Base-by-base conservation (phyloP, 2,888 invertebrate species). In the Serrognathus titanus region DNA sequence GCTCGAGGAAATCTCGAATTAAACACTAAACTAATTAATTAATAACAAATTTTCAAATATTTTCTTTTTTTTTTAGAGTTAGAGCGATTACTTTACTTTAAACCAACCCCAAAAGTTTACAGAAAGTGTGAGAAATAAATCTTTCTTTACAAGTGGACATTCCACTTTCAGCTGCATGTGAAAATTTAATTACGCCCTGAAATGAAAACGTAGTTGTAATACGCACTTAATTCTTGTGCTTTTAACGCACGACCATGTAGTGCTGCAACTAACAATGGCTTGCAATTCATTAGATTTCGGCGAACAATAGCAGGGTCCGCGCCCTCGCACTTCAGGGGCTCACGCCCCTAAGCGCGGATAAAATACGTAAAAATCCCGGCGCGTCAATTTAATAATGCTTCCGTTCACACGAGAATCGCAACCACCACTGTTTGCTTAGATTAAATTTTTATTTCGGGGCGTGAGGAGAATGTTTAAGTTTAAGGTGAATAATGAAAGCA, bases 331-430 rank as follows among this genome's bases (percentile, higher is more conserved):
- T 65, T 61, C 61, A 65, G 65, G 63, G 64, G 56, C 56, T 59
- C 56, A 54, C 63, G 52, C 63, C 66, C 64, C 55, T 62, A 61
- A 59, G 62, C 59, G 61, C 53, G 66, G 67, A 69, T 69, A 69
- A 69, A 72, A 69, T 71, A 69, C 69, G 69, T 70, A 71, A 73
- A 72, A 72, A 72, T 71, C 73, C 72, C 72, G 66, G 66, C 66
- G 73, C 73, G 73, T 70, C 75, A 71, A 74, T 74, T 74, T 74
- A 73, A 74, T 74, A 75, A 72, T 72, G 60, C 64, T 54, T 49
- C 54, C 48, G 75, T 66, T 69, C 68, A 64, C 70, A 69, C 69
- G 65, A 64, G 65, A 68, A 69, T 67, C 66, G 65, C 63, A 53
- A 60, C 61, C 37, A 46, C 41, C 48, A 57, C 63, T 66, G 65